Evolutionary conservation across 2,888 invertebrate species (phyloP).

Genomic region (Syrphus vitripennis): DNA sequence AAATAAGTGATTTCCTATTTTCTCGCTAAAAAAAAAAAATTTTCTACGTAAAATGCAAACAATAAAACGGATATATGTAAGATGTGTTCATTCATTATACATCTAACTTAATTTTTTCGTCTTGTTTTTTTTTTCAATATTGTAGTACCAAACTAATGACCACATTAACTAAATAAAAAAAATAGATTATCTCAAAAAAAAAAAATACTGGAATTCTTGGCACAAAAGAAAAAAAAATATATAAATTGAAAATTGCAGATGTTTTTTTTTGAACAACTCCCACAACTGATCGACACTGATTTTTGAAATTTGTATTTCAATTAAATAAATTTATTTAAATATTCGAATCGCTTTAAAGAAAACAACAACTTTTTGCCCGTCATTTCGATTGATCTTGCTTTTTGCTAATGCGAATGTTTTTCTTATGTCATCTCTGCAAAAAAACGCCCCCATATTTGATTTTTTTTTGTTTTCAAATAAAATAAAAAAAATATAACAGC

Average conservation of each 20-base stretch:
- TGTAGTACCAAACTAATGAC: neutral
- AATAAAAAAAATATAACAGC: conserved; percentile 16
- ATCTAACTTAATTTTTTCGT: neutral
- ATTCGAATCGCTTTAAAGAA: conserved; percentile 4
- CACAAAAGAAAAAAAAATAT: neutral
- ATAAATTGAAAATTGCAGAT: conserved; percentile 13
- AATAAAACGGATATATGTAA: too few relatives aligned
- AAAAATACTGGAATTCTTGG: conserved; percentile 18
- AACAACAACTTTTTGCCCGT: neutral
- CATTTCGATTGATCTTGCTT: conserved; percentile 10
- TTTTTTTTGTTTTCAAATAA: neutral
- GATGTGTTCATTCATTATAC: neutral
- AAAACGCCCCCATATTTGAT: conserved; percentile 22
- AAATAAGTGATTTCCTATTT: too few relatives aligned
- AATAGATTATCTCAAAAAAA: neutral
- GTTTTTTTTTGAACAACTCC: conserved; percentile 22
- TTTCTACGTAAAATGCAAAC: too few relatives aligned
- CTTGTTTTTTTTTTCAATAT: neutral
- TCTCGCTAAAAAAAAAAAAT: too few relatives aligned
- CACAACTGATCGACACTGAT: neutral
- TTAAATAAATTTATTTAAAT: conserved; percentile 22
- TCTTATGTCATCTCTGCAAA: neutral
- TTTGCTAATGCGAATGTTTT: conserved; percentile 15
- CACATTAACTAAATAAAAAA: neutral
- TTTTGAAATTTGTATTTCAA: conserved; percentile 15